Base-by-base conservation (phyloP, 1,140 invertebrate genomes). In the Drosophila mauritiana region DNA sequence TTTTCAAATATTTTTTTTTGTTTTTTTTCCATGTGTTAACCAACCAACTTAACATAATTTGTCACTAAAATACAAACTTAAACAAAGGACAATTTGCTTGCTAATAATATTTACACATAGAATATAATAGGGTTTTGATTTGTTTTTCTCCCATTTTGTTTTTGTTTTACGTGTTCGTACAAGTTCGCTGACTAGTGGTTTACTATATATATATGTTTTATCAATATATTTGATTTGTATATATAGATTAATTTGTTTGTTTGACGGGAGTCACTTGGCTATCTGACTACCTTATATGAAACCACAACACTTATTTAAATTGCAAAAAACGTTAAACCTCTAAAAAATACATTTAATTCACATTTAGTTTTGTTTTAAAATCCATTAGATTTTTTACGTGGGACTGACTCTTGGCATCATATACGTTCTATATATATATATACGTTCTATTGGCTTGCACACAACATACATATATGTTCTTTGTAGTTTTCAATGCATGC, bases 331-430 rank as follows among this genome's bases (percentile, higher is more conserved):
- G 42, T 80, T 88, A 74, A 45, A 68, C 57, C 64, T 84, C 76
- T 89, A 89, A 89, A 89, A 86, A 89, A 88, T 89, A 84, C 73
- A 89, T 80, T 73, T 70, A 89, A 64, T 83, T 83, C 79, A 89
- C 72, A 88, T 69, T 69, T 73, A 70, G 58, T 70, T 72, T 62
- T 67, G 72, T 67, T 75, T 70, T 70, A 56, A 70, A 70, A 77
- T 77, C 73, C 53, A 67, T 73, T 61, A 80, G 77, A 77, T 85
- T 73, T 64, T 65, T 73, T 72, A 79, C 58, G 68, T 89, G 76
- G 67, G 57, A 72, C 72, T 85, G 62, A 63, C 70, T 83, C 63
- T 89, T 83, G 79, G 72, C 67, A 79, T 82, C 62, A 72, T 59
- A 63, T 36, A 67, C 51, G 27, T 48, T 61, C 31, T 48, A 12